Evolutionary conservation across 2,888 invertebrate species (phyloP), one percentile per base, ranked within the genome.

Genomic region (Melangyna quadrimaculata): DNA sequence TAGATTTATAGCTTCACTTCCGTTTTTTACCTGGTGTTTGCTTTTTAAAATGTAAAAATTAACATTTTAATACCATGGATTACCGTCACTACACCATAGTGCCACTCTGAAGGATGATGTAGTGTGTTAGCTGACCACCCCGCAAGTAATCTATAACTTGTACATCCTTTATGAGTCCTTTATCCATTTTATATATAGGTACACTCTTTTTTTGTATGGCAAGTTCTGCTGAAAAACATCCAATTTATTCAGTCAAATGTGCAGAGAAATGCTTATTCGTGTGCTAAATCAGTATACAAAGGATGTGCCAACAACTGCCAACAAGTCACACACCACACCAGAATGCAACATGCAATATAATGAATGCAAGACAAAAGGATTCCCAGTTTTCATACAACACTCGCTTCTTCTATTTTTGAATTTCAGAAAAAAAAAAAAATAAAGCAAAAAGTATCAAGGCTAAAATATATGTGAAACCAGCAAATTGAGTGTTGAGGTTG

Each of bases 1-100:
- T 77, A 59, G 71, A 77, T 72, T 82, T 77, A 81, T 77, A 65
- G 80, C 48, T 59, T 51, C 65, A 81, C 77, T 71, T 77, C 71
- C 77, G 45, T 14, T 40, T 45, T 29, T 17, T 29, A n/a, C 24
- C 22, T 35, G 67, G 35, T 45, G 17, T 45, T 43, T 67, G 65
- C 22, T 63, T 22, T 70, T 48, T 10, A 40, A 35, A 35, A 80
- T 67, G 63, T 69, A 63, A 32, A 57, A 81, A 77, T 77, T 81
- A 71, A 65, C 80, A 81, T 81, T 71, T 71, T 81, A 70, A 63
- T 74, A 51, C 57, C 65, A 51, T 9, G 65, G 80, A 71, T 48
- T 37, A 61, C 74, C 61, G 27, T 71, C 17, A 22, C 14, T 63
- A 37, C n/a, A 32, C 1, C 7, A 1, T 4, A 48, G 22, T 14